phyloP scores from a whole-genome alignment of 2,888 invertebrate species.

The Bhutanitis thaidina region DNA sequence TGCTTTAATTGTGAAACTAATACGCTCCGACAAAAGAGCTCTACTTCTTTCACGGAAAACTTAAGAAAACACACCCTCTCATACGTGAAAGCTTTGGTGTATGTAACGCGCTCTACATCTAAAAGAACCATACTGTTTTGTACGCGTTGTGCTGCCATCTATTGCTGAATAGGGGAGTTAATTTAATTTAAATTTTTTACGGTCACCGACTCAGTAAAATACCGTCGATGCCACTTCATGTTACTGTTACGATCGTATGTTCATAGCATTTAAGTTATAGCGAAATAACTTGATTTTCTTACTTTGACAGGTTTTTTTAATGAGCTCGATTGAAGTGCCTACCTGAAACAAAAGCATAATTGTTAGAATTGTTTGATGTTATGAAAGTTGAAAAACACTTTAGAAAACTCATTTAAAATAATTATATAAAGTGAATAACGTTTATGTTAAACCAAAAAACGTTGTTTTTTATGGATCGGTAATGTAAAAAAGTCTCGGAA shows the following conservation, averaged over 20 bases:
- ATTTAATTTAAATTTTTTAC: slow-evolving; percentile 23
- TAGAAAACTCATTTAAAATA: too few species aligned
- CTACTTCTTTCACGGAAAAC: slow-evolving; percentile 53
- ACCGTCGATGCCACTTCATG: slow-evolving; percentile 19
- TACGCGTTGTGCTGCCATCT: slow-evolving; percentile 51
- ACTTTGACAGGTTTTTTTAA: slow-evolving; percentile 8
- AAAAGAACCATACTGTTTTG: slow-evolving; percentile 31
- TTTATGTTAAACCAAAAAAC: too few species aligned
- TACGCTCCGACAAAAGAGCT: slow-evolving; percentile 48
- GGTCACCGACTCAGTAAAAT: slow-evolving; percentile 20
- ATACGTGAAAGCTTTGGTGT: slow-evolving; percentile 48
- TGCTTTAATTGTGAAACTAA: slow-evolving; percentile 58
- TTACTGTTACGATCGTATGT: slow-evolving; percentile 22
- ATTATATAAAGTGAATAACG: too few species aligned
- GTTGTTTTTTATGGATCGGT: too few species aligned
- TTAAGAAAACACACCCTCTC: slow-evolving; percentile 53
- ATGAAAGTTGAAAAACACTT: too few species aligned
- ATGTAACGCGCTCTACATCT: slow-evolving; percentile 31
- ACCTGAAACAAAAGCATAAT: slow-evolving; percentile 43
- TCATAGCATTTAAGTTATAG: slow-evolving; percentile 11
- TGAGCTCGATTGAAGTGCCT: slow-evolving; percentile 36
- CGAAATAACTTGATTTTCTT: slow-evolving; percentile 19
- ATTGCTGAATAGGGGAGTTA: slow-evolving; percentile 51
- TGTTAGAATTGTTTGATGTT: too few species aligned
- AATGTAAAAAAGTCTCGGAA: too few species aligned